A percentile compares a stretch with the other conserved stretches of the same genome.
These are phyloP conservation scores for Acleris holmiana DNA, from an alignment of 2,888 invertebrate genomes.

Conservation along the genomic window DNA sequence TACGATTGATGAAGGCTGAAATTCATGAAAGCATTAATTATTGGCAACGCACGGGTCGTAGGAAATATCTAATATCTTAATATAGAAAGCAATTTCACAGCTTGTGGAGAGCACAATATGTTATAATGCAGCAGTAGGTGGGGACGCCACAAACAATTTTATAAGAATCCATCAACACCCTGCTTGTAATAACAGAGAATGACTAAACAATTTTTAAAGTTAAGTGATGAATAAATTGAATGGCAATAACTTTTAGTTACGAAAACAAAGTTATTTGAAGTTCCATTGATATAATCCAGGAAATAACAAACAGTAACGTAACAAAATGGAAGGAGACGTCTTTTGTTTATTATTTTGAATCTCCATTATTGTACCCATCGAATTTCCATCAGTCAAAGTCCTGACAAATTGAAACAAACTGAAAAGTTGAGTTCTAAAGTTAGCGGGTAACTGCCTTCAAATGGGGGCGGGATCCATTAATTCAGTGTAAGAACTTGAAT, in stretches of 20 bases:
- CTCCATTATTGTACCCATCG: slow-evolving; percentile 66
- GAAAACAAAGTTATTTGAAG: slow-evolving; percentile 32
- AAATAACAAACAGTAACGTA: slow-evolving; percentile 44
- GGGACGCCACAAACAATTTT: slow-evolving; percentile 14
- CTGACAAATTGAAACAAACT: slow-evolving; percentile 78
- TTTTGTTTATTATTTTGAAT: slow-evolving; percentile 63
- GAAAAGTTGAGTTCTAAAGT: slow-evolving; percentile 71
- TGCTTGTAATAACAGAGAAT: slow-evolving; percentile 35
- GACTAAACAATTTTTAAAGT: slow-evolving; percentile 35
- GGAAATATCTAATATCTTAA: slow-evolving; percentile 29
- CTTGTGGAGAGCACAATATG: slow-evolving; percentile 10
- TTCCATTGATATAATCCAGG: slow-evolving; percentile 34
- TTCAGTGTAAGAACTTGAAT: slow-evolving; percentile 73
- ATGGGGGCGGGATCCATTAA: slow-evolving; percentile 72
- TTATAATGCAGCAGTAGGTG: slow-evolving; percentile 16
- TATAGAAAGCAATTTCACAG: slow-evolving; percentile 37
- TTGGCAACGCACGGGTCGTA: slow-evolving; percentile 19
- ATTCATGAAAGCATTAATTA: slow-evolving; percentile 28
- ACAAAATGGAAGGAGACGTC: slow-evolving; percentile 56
- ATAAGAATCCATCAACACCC: slow-evolving; percentile 32
- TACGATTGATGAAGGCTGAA: slow-evolving; percentile 15
- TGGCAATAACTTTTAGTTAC: slow-evolving; percentile 33
- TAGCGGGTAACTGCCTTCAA: slow-evolving; percentile 60
- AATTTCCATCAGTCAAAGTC: slow-evolving; percentile 64
- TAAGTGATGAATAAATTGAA: slow-evolving; percentile 34